Conservation (phyloP, 1,140 invertebrate genomes). For the Drosophila biarmipes region DNA sequence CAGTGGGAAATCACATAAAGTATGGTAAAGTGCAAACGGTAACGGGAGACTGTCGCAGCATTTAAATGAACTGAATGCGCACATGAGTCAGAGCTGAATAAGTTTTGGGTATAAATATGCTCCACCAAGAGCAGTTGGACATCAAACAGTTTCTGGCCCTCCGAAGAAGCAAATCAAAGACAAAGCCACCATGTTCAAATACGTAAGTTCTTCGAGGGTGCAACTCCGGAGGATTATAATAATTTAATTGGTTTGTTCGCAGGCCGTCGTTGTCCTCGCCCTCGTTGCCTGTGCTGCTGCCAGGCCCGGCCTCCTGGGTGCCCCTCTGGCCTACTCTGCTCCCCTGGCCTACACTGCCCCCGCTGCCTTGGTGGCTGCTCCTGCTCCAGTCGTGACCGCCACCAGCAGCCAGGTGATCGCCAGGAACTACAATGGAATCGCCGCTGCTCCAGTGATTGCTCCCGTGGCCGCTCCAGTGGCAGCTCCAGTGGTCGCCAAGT, state of each 20-base stretch:
- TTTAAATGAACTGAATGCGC: slow-evolving; percentile 46
- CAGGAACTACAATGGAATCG: slow-evolving; percentile 84
- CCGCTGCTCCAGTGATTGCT: slow-evolving; percentile 58
- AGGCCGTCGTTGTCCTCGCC: slow-evolving; percentile 77
- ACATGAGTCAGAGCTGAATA: slow-evolving; percentile 36
- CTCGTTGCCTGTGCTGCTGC: slow-evolving; percentile 64
- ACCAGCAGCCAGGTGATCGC: slow-evolving; percentile 85
- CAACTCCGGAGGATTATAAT: background rate
- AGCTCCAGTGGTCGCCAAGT: slow-evolving; percentile 32
- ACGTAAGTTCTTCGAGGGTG: slow-evolving; percentile 24
- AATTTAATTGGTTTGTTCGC: background rate
- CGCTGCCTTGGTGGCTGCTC: too few species aligned
- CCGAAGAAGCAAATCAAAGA: slow-evolving; percentile 12
- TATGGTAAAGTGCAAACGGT: slow-evolving; percentile 38
- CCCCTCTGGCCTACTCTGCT: slow-evolving; percentile 21
- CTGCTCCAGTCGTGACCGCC: slow-evolving; percentile 82
- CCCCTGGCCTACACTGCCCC: slow-evolving; percentile 7
- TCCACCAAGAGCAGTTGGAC: background rate
- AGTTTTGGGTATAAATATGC: slow-evolving; percentile 46
- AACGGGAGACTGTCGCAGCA: slow-evolving; percentile 36
- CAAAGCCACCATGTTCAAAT: slow-evolving; percentile 40
- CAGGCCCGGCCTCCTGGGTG: slow-evolving; percentile 53
- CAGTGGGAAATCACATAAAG: slow-evolving; percentile 25
- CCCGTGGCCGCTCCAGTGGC: slow-evolving; percentile 72
- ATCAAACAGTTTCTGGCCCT: slow-evolving; percentile 39